phyloP scores from a whole-genome alignment of 92 coral and sea anemone genomes.

The Blastomussa wellsi region DNA sequence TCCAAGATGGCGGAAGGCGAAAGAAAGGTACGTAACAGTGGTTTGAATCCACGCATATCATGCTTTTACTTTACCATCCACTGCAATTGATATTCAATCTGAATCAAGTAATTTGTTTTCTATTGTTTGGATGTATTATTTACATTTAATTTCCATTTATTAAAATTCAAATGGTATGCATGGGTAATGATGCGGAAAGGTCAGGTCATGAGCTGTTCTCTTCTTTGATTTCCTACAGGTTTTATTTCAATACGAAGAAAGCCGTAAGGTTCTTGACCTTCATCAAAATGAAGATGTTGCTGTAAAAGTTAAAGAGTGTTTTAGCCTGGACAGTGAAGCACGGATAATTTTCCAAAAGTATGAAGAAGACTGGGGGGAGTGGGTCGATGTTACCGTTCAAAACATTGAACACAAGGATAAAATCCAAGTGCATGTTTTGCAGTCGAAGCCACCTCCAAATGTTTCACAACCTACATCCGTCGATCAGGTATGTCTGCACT shows the following conservation, averaged over 20 bases:
- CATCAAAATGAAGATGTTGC: too few relatives aligned
- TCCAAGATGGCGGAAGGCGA: too few relatives aligned
- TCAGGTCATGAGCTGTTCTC: too few relatives aligned
- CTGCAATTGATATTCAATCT: constrained; percentile 1
- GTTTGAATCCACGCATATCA: background rate
- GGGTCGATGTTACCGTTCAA: constrained; percentile 7
- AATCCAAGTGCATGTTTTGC: background rate
- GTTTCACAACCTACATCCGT: constrained; percentile 7
- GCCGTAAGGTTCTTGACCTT: too few relatives aligned
- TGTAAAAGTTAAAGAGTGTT: constrained; percentile 15
- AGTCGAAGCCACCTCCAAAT: too few relatives aligned
- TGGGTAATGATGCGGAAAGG: too few relatives aligned
- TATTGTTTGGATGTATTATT: too few relatives aligned
- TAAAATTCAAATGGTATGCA: too few relatives aligned
- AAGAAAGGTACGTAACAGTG: too few relatives aligned
- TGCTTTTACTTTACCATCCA: constrained; percentile 14
- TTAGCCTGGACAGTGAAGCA: constrained; percentile 15
- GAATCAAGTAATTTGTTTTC: background rate
- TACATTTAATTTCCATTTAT: background rate
- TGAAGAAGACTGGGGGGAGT: constrained; percentile 9
- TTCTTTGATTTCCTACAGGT: too few relatives aligned
- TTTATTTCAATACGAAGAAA: too few relatives aligned
- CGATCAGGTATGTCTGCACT: too few relatives aligned
- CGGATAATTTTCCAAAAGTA: constrained; percentile 10
- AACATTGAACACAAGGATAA: background rate